Conservation (phyloP, 2,797 vertebrate genomes). For the Vespertilio murinus region DNA sequence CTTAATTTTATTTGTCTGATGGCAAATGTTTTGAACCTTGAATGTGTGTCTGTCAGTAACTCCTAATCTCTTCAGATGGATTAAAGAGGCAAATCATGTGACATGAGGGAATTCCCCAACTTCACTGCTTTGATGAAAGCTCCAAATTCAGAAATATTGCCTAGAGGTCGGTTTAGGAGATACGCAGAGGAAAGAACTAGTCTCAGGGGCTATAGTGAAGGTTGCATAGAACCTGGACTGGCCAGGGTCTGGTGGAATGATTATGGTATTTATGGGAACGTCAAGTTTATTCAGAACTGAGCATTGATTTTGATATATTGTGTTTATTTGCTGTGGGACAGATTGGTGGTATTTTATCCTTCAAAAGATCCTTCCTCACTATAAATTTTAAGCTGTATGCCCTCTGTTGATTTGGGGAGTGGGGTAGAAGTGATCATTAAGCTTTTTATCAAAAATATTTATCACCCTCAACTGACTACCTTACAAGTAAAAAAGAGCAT, state of each 20-base stretch:
- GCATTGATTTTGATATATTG: background rate
- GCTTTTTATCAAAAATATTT: slow-evolving; percentile 15
- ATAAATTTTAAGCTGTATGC: background rate
- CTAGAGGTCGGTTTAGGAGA: background rate
- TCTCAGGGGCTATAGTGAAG: background rate
- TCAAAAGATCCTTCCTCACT: background rate
- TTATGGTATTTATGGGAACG: background rate
- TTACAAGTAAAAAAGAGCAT: background rate
- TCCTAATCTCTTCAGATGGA: background rate
- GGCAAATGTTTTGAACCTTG: slow-evolving; percentile 39
- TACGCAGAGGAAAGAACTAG: background rate
- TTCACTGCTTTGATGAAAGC: slow-evolving; percentile 37
- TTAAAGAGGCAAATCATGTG: slow-evolving; percentile 19
- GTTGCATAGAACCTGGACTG: background rate
- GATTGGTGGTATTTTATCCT: background rate
- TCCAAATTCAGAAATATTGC: background rate
- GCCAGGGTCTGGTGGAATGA: background rate
- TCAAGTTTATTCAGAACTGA: background rate
- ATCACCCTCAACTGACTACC: background rate
- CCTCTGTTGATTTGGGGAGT: background rate
- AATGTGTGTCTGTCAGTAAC: background rate
- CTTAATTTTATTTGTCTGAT: background rate
- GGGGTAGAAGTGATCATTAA: background rate
- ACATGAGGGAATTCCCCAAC: slow-evolving; percentile 30
- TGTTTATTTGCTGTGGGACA: background rate